Percentiles rank a stretch among this genome's conserved stretches.
phyloP scores from a whole-genome alignment of 2,797 vertebrate genomes.

The Zalophus californianus region DNA sequence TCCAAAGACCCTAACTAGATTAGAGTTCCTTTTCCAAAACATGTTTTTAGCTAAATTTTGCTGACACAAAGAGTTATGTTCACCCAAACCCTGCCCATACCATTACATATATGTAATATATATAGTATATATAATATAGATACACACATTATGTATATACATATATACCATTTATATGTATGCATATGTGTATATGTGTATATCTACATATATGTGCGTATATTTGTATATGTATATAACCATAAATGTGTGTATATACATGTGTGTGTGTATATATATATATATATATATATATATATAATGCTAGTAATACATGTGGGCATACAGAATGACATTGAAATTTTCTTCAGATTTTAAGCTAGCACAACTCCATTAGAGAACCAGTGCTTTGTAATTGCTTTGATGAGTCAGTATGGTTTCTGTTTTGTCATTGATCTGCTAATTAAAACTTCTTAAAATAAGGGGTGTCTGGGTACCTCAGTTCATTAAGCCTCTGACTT shows the following conservation, averaged over 20 bases:
- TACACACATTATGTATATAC: neutral
- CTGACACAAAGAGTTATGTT: neutral
- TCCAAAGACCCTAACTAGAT: neutral
- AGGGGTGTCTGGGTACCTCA: neutral
- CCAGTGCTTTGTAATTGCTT: slow-evolving; percentile 16
- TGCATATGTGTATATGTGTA: neutral
- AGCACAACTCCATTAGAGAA: slow-evolving; percentile 22
- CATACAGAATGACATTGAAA: neutral
- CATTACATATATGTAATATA: neutral
- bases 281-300: neutral
- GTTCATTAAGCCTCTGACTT: neutral
- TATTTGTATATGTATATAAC: neutral
- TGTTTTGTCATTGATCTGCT: slow-evolving; percentile 52
- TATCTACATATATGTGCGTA: neutral
- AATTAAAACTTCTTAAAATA: slow-evolving; percentile 63
- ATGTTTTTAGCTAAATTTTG: neutral
- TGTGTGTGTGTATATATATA: neutral
- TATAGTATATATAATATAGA: neutral
- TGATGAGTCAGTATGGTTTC: neutral
- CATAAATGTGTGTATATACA: neutral
- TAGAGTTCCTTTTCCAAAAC: neutral
- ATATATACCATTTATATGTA: neutral
- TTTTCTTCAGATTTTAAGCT: slow-evolving; percentile 58
- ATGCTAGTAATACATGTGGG: neutral
- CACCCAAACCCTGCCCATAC: neutral